Evolutionary conservation across 2,888 invertebrate species (phyloP), one percentile per base, ranked within the genome.

Genomic region (Hedya salicella): DNA sequence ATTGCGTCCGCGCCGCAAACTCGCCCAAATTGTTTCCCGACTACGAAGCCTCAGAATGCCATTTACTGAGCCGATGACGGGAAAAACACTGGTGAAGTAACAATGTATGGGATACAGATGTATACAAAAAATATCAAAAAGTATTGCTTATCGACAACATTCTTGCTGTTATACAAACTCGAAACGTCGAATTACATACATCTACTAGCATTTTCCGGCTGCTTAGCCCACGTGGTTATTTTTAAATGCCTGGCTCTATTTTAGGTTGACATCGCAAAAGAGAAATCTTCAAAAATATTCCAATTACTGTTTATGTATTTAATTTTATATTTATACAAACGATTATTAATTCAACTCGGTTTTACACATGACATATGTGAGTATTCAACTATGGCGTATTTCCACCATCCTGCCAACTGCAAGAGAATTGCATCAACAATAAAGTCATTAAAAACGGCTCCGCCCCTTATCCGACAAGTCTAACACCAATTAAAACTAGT

Each of bases 1-100:
- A 85, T 83, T 81, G 82, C 78, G 71, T 71, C 73, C 73, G 74
- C 75, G 83, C 89, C 89, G 73, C 90, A 89, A 85, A 88, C 80
- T 78, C 79, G 74, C 80, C 81, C 78, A 89, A 89, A 88, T 88
- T 88, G 87, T 89, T 89, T 89, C 77, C 78, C 70, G 44, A 44
- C 44, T 44, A 57, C 44, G 57, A 57, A 57, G 57, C 46, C 21
- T 44, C 50, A 44, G 39, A 61, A 42, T 32, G 52, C 53, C 52
- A 65, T 60, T 65, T 59, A 68, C 73, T 74, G 70, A 59, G 61
- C 61, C 60, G 62, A 67, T 65, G 54, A 44, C 42, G 40, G 19
- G 21, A 14, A 21, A 46, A 57, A 57, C 46, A 32, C 57, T 32
- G 32, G 9, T 11, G 54, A 56, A 30, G 40, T 54, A 40, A 40